Percentiles rank a stretch among this genome's conserved stretches.
Conservation (phyloP, 2,797 vertebrate species). For the Ptychadena robeensis region DNA sequence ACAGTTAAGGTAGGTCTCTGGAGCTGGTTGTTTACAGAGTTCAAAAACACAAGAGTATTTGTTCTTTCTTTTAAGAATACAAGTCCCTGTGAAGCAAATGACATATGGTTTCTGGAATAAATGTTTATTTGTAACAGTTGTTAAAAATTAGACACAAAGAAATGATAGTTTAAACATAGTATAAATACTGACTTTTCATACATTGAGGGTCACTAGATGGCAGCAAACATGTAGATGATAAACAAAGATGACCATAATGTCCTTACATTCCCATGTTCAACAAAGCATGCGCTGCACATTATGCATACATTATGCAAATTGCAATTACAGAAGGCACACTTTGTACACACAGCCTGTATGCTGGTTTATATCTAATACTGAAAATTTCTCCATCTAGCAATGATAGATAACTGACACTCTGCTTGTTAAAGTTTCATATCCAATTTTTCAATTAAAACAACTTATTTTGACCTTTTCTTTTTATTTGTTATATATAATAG, state of each 20-base stretch:
- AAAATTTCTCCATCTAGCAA: not conserved
- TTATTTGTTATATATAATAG: too few relatives aligned
- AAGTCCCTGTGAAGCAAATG: not conserved
- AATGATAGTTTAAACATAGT: too few relatives aligned
- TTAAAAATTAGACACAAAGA: too few relatives aligned
- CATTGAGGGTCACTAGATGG: conserved; percentile 31
- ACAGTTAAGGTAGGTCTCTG: too few relatives aligned
- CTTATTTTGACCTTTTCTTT: too few relatives aligned
- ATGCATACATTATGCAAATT: not conserved
- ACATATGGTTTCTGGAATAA: not conserved
- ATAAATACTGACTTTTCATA: not conserved
- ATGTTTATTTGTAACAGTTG: not conserved
- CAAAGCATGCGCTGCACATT: not conserved
- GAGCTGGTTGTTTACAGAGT: not conserved
- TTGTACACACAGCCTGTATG: not conserved
- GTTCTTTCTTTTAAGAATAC: not conserved
- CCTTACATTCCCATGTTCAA: not conserved
- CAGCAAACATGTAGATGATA: conserved; percentile 13
- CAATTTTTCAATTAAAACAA: too few relatives aligned
- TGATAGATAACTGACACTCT: too few relatives aligned
- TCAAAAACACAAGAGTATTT: not conserved
- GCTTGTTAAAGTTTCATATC: too few relatives aligned
- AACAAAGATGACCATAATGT: not conserved
- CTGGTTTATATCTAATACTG: not conserved
- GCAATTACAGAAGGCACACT: not conserved